These are phyloP conservation scores for Coptotermes formosanus DNA, from an alignment of 1,140 invertebrate species.

Conservation along the genomic window DNA sequence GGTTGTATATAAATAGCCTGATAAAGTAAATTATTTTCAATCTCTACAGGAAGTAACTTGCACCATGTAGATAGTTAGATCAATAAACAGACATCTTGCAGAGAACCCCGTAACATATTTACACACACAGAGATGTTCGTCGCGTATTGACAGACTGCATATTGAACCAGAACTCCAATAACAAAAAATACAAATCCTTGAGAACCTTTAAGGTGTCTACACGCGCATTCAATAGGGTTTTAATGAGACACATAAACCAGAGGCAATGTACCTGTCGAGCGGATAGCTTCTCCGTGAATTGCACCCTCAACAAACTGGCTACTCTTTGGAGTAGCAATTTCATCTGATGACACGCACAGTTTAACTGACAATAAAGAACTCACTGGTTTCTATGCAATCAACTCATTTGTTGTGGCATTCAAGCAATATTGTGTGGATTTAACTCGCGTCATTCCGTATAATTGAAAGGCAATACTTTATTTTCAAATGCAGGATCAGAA, in stretches of 20 bases:
- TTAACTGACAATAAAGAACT: conserved; percentile 4
- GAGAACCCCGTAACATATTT: no score
- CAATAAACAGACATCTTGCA: no score
- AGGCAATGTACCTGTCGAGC: no score
- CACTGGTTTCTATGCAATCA: not conserved
- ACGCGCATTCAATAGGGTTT: not conserved
- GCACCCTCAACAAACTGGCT: not conserved
- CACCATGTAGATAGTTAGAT: no score
- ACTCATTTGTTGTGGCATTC: not conserved
- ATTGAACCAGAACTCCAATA: no score
- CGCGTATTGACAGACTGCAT: no score
- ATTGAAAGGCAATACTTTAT: not conserved
- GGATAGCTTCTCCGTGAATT: not conserved
- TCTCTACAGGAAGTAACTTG: no score
- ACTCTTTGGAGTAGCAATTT: not conserved
- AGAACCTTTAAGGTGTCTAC: not conserved
- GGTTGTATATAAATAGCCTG: no score
- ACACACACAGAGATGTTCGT: no score
- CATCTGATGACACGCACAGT: conserved; percentile 2
- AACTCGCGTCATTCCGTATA: not conserved
- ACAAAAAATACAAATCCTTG: not conserved
- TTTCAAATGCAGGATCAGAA: no score
- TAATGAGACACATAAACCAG: not conserved
- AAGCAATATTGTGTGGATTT: not conserved
- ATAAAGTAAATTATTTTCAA: no score